Evolutionary conservation across 2,888 invertebrate species (phyloP).

Genomic region (Orthonevra nobilis): DNA sequence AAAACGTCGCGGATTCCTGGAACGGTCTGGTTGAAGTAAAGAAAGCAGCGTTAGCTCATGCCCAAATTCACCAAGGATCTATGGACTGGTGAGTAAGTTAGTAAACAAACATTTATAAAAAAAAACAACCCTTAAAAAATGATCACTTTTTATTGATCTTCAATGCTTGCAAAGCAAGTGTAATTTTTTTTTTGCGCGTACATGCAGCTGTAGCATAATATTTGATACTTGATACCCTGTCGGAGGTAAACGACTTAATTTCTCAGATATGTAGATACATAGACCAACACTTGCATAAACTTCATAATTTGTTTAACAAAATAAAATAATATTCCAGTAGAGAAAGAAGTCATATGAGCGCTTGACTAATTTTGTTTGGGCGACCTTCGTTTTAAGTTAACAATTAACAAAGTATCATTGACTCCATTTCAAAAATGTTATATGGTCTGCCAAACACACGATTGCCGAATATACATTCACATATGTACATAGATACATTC

Average conservation of each 20-base stretch:
- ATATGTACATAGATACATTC: slow-evolving; percentile 1
- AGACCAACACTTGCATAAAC: too few relatives aligned
- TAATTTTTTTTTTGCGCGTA: too few relatives aligned
- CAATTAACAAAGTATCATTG: slow-evolving; percentile 12
- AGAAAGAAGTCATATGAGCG: neutral
- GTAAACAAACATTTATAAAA: too few relatives aligned
- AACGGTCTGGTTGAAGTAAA: too few relatives aligned
- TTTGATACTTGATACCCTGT: neutral
- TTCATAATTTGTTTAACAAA: neutral
- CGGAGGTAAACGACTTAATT: neutral
- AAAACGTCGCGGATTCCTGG: neutral
- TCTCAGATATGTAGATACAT: too few relatives aligned
- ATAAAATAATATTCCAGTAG: neutral
- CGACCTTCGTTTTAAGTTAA: slow-evolving; percentile 20
- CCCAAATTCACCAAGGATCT: too few relatives aligned
- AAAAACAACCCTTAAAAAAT: too few relatives aligned
- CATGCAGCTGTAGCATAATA: neutral
- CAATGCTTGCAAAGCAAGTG: too few relatives aligned
- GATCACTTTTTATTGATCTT: too few relatives aligned
- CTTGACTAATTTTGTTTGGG: slow-evolving; percentile 16
- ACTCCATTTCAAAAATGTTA: slow-evolving; percentile 18
- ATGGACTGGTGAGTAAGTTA: too few relatives aligned
- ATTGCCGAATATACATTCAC: slow-evolving; percentile 15
- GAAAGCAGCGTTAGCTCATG: too few relatives aligned
- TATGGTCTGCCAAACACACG: neutral